A percentile compares a stretch with the other conserved stretches of the same genome.
phyloP scores from a whole-genome alignment of 2,888 invertebrate genomes.

The Syritta pipiens region DNA sequence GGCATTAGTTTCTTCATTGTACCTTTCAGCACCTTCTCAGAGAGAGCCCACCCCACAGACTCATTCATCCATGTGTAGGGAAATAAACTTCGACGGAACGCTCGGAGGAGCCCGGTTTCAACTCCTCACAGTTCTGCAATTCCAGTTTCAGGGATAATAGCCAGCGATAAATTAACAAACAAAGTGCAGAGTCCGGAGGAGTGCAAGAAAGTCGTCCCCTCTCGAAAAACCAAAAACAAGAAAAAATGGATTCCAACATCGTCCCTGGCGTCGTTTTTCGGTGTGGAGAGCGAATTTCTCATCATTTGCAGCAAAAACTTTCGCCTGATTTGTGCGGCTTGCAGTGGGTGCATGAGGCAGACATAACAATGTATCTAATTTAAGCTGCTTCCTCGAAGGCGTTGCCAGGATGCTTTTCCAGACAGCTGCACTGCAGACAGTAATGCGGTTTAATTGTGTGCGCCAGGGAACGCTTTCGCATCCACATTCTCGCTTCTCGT shows the following conservation, averaged over 20 bases:
- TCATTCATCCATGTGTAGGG: slow-evolving; percentile 9
- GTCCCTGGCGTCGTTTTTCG: not conserved
- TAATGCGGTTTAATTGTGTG: slow-evolving; percentile 19
- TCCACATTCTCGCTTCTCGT: not conserved
- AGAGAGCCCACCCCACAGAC: slow-evolving; percentile 1
- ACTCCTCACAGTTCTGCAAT: not conserved
- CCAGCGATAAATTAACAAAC: slow-evolving; percentile 58
- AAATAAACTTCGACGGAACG: slow-evolving; percentile 29
- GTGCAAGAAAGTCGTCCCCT: not conserved
- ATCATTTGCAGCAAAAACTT: slow-evolving; percentile 20
- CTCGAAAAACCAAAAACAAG: too few species aligned
- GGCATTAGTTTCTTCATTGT: not conserved
- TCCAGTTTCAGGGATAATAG: slow-evolving; percentile 52
- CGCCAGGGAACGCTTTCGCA: not conserved
- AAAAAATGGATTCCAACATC: slow-evolving; percentile 14
- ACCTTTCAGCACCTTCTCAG: slow-evolving; percentile 13
- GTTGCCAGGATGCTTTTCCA: not conserved
- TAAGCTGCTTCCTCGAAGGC: not conserved
- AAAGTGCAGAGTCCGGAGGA: slow-evolving; percentile 30
- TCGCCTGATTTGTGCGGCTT: slow-evolving; percentile 16
- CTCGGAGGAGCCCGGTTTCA: not conserved
- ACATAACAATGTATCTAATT: slow-evolving; percentile 24
- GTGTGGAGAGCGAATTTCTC: slow-evolving; percentile 22
- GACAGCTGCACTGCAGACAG: slow-evolving; percentile 14
- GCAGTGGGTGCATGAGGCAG: not conserved